These are phyloP conservation scores for Telenomus remus DNA, from an alignment of 1,140 invertebrate genomes.

Conservation along the genomic window DNA sequence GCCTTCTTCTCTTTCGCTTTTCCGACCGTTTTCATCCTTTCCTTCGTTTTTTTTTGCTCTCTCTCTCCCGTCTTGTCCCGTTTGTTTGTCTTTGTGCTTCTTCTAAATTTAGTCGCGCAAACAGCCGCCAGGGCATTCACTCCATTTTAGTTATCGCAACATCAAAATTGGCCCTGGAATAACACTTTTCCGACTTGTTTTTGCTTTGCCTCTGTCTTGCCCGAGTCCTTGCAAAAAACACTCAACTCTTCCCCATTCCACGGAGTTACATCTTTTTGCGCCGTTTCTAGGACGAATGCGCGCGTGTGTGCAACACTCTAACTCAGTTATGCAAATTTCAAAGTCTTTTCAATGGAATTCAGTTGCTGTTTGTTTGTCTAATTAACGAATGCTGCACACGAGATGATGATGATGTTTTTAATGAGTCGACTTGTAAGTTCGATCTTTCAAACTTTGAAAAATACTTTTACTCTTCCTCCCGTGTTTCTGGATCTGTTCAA, in stretches of 20 bases:
- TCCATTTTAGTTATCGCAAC: background rate
- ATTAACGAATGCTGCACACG: background rate
- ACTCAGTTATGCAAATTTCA: conserved; percentile 1
- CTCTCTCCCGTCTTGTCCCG: conserved; percentile 9
- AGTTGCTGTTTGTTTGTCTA: background rate
- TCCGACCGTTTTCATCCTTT: conserved; percentile 21
- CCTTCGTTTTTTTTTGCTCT: no score
- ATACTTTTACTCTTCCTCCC: background rate
- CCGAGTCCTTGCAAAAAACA: background rate
- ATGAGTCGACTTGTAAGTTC: conserved; percentile 1
- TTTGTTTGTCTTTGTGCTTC: conserved; percentile 21
- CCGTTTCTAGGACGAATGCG: background rate
- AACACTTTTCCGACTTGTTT: background rate
- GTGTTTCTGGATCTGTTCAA: background rate
- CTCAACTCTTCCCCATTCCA: background rate
- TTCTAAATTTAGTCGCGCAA: conserved; percentile 7
- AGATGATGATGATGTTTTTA: conserved; percentile 1
- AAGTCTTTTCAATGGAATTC: background rate
- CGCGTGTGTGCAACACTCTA: background rate
- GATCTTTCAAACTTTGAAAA: background rate
- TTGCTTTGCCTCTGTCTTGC: background rate
- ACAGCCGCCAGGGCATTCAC: background rate
- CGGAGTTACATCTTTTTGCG: background rate
- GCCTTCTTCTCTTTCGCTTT: conserved; percentile 53
- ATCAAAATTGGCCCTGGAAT: background rate